A percentile compares a stretch with the other conserved stretches of the same genome.
Evolutionary conservation across 2,797 vertebrate species (phyloP).

Genomic region (Notoglanidium macrostoma): DNA sequence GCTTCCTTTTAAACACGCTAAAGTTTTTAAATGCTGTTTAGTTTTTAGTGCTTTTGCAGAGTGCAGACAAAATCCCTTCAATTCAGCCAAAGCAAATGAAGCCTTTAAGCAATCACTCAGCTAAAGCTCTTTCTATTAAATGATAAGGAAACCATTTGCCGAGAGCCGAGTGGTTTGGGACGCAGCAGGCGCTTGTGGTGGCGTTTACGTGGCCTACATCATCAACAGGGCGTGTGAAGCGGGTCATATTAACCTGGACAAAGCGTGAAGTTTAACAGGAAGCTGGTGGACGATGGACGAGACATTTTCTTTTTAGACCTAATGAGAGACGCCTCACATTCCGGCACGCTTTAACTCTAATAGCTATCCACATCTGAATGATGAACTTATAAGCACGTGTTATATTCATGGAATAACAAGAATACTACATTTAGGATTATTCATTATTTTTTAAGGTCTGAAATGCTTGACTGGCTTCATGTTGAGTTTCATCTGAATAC

Average conservation of each 20-base stretch:
- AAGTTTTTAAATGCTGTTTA: conserved; percentile 3
- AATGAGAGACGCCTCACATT: neutral
- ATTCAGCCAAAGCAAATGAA: conserved; percentile 33
- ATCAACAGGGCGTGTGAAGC: neutral
- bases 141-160: conserved; percentile 56
- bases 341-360: neutral
- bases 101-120: conserved; percentile 31
- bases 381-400: neutral
- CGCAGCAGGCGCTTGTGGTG: neutral
- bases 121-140: conserved; percentile 58
- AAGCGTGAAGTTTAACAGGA: neutral
- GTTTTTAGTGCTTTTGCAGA: neutral
- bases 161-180: neutral
- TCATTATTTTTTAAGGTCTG: neutral
- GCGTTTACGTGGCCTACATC: neutral
- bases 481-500: neutral
- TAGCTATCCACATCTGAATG: neutral
- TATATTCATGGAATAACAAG: neutral
- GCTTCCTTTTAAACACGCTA: neutral
- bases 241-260: neutral
- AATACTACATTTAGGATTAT: neutral
- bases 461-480: neutral
- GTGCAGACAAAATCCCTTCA: conserved; percentile 3
- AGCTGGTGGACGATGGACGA: neutral
- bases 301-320: neutral